These are phyloP conservation scores for Aphis gossypii DNA, from an alignment of 1,140 invertebrate species.

Conservation along the genomic window DNA sequence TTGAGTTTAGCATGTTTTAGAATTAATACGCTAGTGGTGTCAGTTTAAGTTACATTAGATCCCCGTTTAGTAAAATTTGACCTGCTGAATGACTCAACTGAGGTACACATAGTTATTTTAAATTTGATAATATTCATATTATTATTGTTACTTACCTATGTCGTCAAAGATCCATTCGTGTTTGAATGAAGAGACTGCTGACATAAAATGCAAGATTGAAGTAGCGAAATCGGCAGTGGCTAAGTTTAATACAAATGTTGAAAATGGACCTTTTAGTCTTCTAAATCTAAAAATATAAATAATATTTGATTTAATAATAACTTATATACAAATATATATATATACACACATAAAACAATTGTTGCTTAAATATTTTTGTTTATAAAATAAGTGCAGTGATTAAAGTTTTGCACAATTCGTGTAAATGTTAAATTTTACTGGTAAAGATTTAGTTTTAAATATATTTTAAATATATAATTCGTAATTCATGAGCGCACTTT, in stretches of 20 bases:
- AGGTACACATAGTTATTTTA: not conserved
- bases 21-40: not conserved
- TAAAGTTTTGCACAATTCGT: not conserved
- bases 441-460: not conserved
- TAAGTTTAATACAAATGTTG: constrained; percentile 65
- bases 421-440: not conserved
- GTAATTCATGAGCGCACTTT: not conserved
- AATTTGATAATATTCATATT: not conserved
- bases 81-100: not conserved
- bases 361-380: not conserved
- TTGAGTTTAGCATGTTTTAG: not conserved
- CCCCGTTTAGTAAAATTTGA: too few species aligned
- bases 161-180: constrained; percentile 64
- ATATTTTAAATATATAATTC: not conserved
- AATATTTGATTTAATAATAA: not conserved
- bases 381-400: not conserved
- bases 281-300: constrained; percentile 62
- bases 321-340: too few species aligned
- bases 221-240: constrained; percentile 64
- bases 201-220: constrained; percentile 64
- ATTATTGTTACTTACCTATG: constrained; percentile 62
- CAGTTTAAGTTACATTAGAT: not conserved
- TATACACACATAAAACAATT: not conserved
- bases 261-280: constrained; percentile 64
- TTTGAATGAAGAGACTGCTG: constrained; percentile 64